Conservation (phyloP, 2,888 invertebrate species). For the Drosophila atroscutellata region DNA sequence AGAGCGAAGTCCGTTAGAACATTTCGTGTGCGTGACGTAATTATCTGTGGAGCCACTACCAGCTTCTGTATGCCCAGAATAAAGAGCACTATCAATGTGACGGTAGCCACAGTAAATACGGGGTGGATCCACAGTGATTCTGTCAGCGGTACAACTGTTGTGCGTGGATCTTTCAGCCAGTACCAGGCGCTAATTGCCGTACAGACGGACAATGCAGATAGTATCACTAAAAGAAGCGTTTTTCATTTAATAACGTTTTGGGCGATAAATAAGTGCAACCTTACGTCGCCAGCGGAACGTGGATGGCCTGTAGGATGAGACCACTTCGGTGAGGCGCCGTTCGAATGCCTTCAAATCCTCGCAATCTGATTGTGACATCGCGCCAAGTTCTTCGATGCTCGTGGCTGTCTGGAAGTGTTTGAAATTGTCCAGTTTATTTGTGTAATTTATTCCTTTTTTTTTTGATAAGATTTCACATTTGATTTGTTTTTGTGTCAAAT, state of each 20-base stretch:
- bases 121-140: constrained; percentile 97
- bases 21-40: constrained; percentile 94
- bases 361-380: constrained; percentile 94
- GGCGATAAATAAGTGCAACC: constrained; percentile 72
- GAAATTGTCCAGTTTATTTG: constrained; percentile 74
- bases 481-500: constrained; percentile 63
- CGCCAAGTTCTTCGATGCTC: constrained; percentile 76
- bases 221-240: constrained; percentile 88
- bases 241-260: not conserved
- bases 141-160: constrained; percentile 94
- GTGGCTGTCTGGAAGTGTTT: constrained; percentile 70
- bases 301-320: constrained; percentile 96
- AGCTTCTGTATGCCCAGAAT: constrained; percentile 97
- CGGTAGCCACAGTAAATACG: constrained; percentile 95
- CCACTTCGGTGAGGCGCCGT: constrained; percentile 97
- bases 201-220: constrained; percentile 94
- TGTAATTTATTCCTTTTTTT: constrained; percentile 45
- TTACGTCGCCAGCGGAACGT: constrained; percentile 98
- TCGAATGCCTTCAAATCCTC: constrained; percentile 99
- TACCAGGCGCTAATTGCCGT: constrained; percentile 98
- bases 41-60: constrained; percentile 98
- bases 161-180: constrained; percentile 97
- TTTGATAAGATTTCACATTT: constrained; percentile 74
- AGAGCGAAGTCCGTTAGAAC: constrained; percentile 98
- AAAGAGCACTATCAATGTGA: constrained; percentile 93